Conservation (phyloP, 2,888 invertebrate genomes). For the Lottia gigantea region DNA sequence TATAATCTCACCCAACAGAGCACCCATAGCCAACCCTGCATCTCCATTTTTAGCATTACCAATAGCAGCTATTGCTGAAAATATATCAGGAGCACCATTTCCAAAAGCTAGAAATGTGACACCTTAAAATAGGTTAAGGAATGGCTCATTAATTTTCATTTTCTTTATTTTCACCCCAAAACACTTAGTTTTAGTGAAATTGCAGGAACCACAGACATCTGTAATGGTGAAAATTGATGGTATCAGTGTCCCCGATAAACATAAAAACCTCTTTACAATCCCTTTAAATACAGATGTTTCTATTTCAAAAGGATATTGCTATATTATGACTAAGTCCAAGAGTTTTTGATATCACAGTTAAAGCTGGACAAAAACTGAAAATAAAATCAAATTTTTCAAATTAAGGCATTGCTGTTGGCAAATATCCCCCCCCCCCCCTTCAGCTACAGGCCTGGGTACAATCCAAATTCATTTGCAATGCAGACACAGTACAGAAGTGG, state of each 20-base stretch:
- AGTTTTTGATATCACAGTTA: conserved; percentile 69
- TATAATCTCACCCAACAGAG: conserved; percentile 57
- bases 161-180: too few relatives aligned
- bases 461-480: not conserved
- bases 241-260: too few relatives aligned
- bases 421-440: too few relatives aligned
- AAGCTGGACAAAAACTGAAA: conserved; percentile 68
- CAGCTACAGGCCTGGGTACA: too few relatives aligned
- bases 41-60: conserved; percentile 66
- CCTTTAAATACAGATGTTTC: too few relatives aligned
- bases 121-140: conserved; percentile 68
- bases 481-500: too few relatives aligned
- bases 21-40: conserved; percentile 66
- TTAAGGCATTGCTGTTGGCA: too few relatives aligned
- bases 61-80: conserved; percentile 74
- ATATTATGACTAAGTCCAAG: conserved; percentile 69
- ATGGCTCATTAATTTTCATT: not conserved
- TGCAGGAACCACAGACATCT: too few relatives aligned
- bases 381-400: conserved; percentile 29
- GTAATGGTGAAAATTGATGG: too few relatives aligned
- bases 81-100: conserved; percentile 79
- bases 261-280: too few relatives aligned
- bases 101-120: conserved; percentile 80
- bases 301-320: conserved; percentile 64
- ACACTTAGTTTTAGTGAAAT: too few relatives aligned